Conservation (phyloP, 2,888 invertebrate genomes). For the Alsophila aescularia region DNA sequence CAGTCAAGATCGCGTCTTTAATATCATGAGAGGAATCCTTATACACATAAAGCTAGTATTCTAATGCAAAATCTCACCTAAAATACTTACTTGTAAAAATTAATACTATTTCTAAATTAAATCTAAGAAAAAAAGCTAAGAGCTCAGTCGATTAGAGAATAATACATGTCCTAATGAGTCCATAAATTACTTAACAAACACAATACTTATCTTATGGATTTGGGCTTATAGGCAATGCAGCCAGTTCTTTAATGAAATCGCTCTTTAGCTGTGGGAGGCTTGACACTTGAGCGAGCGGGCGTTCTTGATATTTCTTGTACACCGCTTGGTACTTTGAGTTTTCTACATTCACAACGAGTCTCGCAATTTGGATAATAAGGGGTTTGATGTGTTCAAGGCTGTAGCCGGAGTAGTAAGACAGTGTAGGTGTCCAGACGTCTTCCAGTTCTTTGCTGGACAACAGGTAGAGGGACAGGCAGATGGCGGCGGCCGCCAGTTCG, state of each 20-base stretch:
- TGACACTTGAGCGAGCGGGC: slow-evolving; percentile 87
- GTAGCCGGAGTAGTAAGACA: slow-evolving; percentile 91
- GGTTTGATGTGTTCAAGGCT: slow-evolving; percentile 87
- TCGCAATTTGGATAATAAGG: slow-evolving; percentile 88
- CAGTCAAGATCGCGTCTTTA: slow-evolving; percentile 20
- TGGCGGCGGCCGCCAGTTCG: slow-evolving; percentile 91
- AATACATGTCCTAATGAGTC: slow-evolving; percentile 26
- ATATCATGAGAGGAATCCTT: slow-evolving; percentile 26
- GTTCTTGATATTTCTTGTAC: slow-evolving; percentile 86
- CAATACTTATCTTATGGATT: background rate
- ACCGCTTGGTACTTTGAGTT: slow-evolving; percentile 89
- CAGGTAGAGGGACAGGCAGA: slow-evolving; percentile 87
- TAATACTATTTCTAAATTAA: slow-evolving; percentile 57
- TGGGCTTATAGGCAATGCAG: slow-evolving; percentile 34
- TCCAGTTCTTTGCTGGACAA: slow-evolving; percentile 79
- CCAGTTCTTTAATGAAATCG: slow-evolving; percentile 59
- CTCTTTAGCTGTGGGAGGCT: slow-evolving; percentile 86
- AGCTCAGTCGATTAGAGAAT: slow-evolving; percentile 56
- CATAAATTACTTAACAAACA: background rate
- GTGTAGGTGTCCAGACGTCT: slow-evolving; percentile 89
- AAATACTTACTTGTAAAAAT: slow-evolving; percentile 61
- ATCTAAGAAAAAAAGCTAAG: slow-evolving; percentile 57
- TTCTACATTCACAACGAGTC: slow-evolving; percentile 87
- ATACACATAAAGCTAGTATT: slow-evolving; percentile 39
- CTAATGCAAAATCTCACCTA: slow-evolving; percentile 47